Conservation (phyloP, 2,113 vertebrate species). For the Macaca mulatta region DNA sequence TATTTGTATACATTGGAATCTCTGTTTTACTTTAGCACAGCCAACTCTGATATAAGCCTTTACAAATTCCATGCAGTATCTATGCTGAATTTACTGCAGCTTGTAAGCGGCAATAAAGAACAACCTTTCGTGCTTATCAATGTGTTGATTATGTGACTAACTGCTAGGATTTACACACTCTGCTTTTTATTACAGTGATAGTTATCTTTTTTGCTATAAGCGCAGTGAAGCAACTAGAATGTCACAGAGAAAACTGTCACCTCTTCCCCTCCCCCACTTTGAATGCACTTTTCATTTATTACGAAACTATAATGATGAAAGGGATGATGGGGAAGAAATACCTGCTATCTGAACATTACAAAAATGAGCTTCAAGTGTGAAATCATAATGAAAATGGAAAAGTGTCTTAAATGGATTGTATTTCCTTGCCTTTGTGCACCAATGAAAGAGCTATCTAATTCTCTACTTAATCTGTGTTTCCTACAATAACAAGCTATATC, state of each 20-base stretch:
- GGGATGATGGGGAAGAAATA: background rate
- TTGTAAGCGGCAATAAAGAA: conserved; percentile 50
- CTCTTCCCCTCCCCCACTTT: background rate
- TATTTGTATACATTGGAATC: background rate
- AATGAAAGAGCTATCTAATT: background rate
- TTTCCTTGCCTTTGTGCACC: background rate
- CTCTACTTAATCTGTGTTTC: conserved; percentile 3
- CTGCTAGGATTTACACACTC: conserved; percentile 42
- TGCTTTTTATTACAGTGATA: conserved; percentile 32
- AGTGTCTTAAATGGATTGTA: background rate
- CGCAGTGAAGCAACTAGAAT: conserved; percentile 60
- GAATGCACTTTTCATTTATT: background rate
- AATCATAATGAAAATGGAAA: background rate
- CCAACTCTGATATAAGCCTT: background rate
- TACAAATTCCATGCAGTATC: background rate
- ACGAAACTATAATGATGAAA: background rate
- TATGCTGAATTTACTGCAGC: background rate
- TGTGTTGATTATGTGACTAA: conserved; percentile 50
- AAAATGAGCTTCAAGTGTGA: background rate
- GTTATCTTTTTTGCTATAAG: conserved; percentile 55
- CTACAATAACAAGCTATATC: background rate
- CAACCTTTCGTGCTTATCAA: conserved; percentile 63
- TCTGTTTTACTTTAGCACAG: conserved; percentile 10
- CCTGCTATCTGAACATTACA: background rate
- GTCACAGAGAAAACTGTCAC: conserved; percentile 29